phyloP scores from a whole-genome alignment of 2,888 invertebrate species.

The Schrankia costaestrigalis region DNA sequence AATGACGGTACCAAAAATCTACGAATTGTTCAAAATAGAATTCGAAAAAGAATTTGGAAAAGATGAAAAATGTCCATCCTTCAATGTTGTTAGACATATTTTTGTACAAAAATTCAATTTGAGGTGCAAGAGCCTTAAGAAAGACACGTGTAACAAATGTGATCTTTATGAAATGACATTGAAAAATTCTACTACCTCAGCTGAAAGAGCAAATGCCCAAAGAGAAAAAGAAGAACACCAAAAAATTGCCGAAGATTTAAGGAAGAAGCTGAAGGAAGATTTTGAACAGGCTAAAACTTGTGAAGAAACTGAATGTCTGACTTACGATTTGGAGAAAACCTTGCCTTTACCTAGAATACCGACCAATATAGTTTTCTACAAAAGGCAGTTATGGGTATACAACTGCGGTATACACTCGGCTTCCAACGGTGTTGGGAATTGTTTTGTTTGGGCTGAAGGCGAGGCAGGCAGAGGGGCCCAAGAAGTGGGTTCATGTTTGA shows the following conservation, averaged over 20 bases:
- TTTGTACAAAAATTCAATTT: constrained; percentile 10
- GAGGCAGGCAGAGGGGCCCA: too few relatives aligned
- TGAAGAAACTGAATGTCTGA: constrained; percentile 14
- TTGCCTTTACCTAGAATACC: constrained; percentile 17
- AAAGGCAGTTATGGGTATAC: constrained; percentile 20
- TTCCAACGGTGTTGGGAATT: too few relatives aligned
- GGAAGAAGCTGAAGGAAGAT: constrained; percentile 15
- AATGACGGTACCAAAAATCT: too few relatives aligned
- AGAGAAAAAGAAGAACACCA: constrained; percentile 10
- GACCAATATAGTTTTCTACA: constrained; percentile 19
- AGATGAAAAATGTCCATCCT: constrained; percentile 8
- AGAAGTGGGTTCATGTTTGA: too few relatives aligned
- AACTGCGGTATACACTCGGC: constrained; percentile 18
- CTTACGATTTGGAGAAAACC: constrained; percentile 21
- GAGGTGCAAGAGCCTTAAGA: too few relatives aligned
- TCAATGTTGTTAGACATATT: constrained; percentile 4
- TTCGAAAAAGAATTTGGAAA: constrained; percentile 6
- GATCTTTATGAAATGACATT: too few relatives aligned
- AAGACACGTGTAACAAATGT: too few relatives aligned
- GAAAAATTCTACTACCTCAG: constrained; percentile 7
- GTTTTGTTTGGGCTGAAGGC: too few relatives aligned
- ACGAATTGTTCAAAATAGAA: too few relatives aligned
- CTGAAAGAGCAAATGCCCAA: constrained; percentile 7
- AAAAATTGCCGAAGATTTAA: constrained; percentile 13
- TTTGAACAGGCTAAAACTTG: constrained; percentile 13